Conservation (phyloP, 2,113 vertebrate genomes). For the Oryzias melastigma region DNA sequence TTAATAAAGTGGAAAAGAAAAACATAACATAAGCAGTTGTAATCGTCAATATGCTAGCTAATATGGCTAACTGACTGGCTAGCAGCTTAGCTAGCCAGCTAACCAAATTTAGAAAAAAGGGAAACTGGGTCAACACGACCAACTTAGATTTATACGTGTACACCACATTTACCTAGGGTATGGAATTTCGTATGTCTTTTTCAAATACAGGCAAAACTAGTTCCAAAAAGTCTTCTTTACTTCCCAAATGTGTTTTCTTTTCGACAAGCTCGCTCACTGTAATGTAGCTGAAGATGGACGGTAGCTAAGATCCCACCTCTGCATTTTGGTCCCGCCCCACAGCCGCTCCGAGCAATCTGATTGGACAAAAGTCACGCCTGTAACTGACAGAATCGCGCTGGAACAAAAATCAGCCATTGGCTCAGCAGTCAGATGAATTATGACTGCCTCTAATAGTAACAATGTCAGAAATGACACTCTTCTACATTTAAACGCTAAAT, state of each 20-base stretch:
- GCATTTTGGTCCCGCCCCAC: conserved; percentile 47
- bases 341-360: conserved; percentile 25
- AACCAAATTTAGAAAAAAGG: conserved; percentile 70
- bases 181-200: conserved; percentile 75
- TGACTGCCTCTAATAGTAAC: conserved; percentile 2
- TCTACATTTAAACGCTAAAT: too few relatives aligned
- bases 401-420: conserved; percentile 38
- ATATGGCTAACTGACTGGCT: conserved; percentile 54
- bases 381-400: conserved; percentile 52
- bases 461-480: not conserved
- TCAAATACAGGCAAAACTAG: conserved; percentile 69
- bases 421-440: conserved; percentile 3
- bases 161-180: conserved; percentile 71
- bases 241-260: conserved; percentile 78
- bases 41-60: conserved; percentile 59
- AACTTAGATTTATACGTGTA: conserved; percentile 56
- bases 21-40: conserved; percentile 31
- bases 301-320: conserved; percentile 71
- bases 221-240: conserved; percentile 75
- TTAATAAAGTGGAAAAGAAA: conserved; percentile 37
- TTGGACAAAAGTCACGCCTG: conserved; percentile 44
- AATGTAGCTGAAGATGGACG: conserved; percentile 83
- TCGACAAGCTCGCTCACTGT: conserved; percentile 75
- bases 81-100: conserved; percentile 60
- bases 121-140: conserved; percentile 68